phyloP scores from a whole-genome alignment of 2,797 vertebrate genomes.

The Salmo trutta region DNA sequence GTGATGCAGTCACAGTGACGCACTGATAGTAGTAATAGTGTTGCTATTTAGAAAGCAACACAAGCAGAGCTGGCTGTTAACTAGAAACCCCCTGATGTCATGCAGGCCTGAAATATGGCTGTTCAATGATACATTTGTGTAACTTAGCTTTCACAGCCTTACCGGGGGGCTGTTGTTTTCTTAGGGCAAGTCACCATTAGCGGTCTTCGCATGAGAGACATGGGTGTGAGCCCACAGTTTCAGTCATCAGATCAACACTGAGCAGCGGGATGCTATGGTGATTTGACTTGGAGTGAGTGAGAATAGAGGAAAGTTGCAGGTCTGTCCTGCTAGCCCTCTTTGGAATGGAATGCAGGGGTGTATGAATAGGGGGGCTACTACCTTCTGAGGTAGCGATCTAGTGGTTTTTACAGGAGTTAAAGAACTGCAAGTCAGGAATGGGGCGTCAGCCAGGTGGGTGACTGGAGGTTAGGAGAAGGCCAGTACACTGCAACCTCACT shows the following conservation, averaged over 20 bases:
- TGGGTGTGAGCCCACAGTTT: not conserved
- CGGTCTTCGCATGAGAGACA: not conserved
- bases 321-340: not conserved
- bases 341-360: constrained; percentile 26
- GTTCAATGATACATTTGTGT: constrained; percentile 24
- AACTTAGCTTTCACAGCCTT: constrained; percentile 6
- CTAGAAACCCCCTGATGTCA: constrained; percentile 16
- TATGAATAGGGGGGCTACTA: not conserved
- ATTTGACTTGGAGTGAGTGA: not conserved
- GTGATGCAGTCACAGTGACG: constrained; percentile 30
- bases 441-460: not conserved
- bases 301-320: constrained; percentile 30
- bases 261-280: not conserved
- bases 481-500: constrained; percentile 10
- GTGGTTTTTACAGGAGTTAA: not conserved
- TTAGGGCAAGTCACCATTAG: constrained; percentile 5
- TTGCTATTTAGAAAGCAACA: constrained; percentile 49
- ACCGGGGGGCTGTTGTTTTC: not conserved
- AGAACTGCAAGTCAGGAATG: not conserved
- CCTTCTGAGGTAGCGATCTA: not conserved
- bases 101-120: not conserved
- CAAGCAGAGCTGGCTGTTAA: constrained; percentile 14
- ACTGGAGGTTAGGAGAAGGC: not conserved
- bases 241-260: constrained; percentile 14
- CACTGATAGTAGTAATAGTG: constrained; percentile 40